Evolutionary conservation across 2,797 vertebrate species (phyloP).

Genomic region (Sebastes steindachneri): DNA sequence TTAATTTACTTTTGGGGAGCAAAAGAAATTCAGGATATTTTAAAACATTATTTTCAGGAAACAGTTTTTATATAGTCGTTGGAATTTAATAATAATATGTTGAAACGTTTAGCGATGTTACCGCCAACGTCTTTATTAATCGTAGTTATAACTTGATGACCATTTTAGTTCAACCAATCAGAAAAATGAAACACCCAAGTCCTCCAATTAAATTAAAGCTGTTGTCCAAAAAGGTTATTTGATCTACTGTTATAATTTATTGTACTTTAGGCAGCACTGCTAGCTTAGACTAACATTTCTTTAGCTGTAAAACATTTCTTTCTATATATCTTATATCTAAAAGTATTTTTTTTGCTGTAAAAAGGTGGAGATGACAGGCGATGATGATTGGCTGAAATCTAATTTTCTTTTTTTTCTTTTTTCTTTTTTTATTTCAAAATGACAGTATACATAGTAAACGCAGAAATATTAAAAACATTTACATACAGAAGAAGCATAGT

Average conservation of each 20-base stretch:
- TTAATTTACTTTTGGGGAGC: background rate
- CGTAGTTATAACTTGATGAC: rapidly evolving
- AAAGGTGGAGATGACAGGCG: background rate
- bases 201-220: conserved; percentile 49
- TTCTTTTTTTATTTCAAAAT: too few species aligned
- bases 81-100: rapidly evolving
- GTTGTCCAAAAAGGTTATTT: background rate
- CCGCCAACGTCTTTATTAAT: background rate
- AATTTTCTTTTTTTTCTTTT: background rate
- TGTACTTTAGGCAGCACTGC: background rate
- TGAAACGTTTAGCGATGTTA: background rate
- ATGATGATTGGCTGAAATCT: background rate
- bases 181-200: conserved; percentile 20
- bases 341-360: background rate
- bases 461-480: too few species aligned
- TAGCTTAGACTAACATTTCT: background rate
- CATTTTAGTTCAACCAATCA: conserved; percentile 59
- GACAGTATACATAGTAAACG: too few species aligned
- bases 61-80: rapidly evolving
- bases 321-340: background rate
- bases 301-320: background rate
- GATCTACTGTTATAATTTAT: background rate
- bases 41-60: background rate
- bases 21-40: background rate
- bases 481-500: too few species aligned